These are phyloP conservation scores for Todus mexicanus DNA, from an alignment of 2,797 vertebrate species.

Conservation along the genomic window DNA sequence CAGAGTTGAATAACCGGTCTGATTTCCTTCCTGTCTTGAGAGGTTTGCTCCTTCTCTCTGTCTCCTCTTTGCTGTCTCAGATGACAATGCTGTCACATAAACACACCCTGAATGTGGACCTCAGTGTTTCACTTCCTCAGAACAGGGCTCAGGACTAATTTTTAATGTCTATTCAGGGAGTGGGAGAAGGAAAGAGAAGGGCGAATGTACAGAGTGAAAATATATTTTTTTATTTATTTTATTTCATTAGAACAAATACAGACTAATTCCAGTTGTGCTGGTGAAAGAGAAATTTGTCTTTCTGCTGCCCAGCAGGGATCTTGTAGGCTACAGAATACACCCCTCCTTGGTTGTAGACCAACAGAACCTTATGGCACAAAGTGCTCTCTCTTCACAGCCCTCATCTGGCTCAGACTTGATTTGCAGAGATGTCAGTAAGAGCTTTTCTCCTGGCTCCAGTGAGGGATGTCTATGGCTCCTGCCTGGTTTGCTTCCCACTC, in stretches of 20 bases:
- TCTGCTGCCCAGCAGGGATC: neutral
- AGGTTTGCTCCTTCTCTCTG: neutral
- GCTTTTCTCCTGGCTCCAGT: neutral
- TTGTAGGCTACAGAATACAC: neutral
- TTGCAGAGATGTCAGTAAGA: neutral
- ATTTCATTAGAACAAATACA: neutral
- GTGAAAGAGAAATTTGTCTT: neutral
- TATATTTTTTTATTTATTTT: neutral
- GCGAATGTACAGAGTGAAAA: neutral
- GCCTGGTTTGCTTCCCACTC: neutral
- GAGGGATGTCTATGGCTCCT: neutral
- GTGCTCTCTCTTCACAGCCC: neutral
- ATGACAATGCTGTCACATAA: neutral
- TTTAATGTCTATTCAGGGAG: neutral
- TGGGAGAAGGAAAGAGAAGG: neutral
- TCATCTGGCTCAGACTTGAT: neutral
- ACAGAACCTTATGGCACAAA: neutral
- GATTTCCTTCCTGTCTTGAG: neutral
- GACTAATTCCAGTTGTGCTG: constrained; percentile 10
- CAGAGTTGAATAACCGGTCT: neutral
- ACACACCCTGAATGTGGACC: neutral
- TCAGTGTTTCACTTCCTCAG: neutral
- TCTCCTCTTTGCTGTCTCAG: neutral
- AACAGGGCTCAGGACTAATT: neutral
- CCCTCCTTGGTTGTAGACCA: neutral